phyloP scores from a whole-genome alignment of 2,113 vertebrate genomes.

The Prionailurus bengalensis region DNA sequence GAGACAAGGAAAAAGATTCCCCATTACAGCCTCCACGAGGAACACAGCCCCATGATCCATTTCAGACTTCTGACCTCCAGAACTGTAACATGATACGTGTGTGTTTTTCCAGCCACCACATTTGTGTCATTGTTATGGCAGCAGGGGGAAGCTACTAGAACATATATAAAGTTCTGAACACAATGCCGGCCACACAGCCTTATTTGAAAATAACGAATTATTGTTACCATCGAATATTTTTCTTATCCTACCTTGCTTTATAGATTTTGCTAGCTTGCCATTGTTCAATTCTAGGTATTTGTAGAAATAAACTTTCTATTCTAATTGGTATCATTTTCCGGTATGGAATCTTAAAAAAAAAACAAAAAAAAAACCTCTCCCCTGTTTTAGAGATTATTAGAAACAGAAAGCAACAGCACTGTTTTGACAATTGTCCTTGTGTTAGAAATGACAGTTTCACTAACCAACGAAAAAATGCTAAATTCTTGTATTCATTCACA shows the following conservation, averaged over 20 bases:
- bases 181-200: no score
- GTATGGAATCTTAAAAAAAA: neutral
- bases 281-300: neutral
- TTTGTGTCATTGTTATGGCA: neutral
- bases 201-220: neutral
- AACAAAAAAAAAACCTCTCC: neutral
- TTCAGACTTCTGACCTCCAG: neutral
- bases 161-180: neutral
- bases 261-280: neutral
- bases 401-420: neutral
- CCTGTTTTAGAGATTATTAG: conserved; percentile 35
- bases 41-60: neutral
- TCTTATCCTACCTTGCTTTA: neutral
- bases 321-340: neutral
- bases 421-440: neutral
- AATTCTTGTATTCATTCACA: neutral
- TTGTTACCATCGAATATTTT: neutral
- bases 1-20: neutral
- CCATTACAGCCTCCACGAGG: neutral
- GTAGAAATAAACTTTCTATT: neutral
- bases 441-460: neutral
- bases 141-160: neutral
- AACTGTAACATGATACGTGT: neutral
- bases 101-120: neutral
- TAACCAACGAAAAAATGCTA: neutral